Base-by-base conservation (phyloP, 2,888 invertebrate genomes). In the Chaetoderma sp. region DNA sequence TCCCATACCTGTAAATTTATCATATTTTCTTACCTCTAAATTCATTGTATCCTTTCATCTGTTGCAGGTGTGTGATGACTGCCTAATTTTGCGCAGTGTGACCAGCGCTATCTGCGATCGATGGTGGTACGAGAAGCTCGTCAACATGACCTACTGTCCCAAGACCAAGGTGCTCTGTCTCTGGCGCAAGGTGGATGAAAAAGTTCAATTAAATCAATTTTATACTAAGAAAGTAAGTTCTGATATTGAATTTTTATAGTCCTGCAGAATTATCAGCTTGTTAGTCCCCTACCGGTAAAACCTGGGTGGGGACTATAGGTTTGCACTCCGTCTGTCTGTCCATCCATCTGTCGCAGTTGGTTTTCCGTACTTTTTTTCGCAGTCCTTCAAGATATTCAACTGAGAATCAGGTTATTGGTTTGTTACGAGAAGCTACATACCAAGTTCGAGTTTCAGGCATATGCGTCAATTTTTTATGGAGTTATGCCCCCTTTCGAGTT, bases 141-240 rank as follows among this genome's bases (percentile, higher is more conserved):
- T 99, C 60, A 99, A 99, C 86, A 98, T 99, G 97, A 98, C 99
- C 0, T 99, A 96, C 87, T 97, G 98, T 77, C 99, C 99, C 0
- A 98, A 98, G 88, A 98, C 96, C 81, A 94, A 95, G 88, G 93
- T 98, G 10, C 89, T 99, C 71, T 99, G 98, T 87, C 90, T 99
- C 67, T 99, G 99, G 98, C 91, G 97, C 79, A 92, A 95, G 78
- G 94, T 94, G 83, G 96, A 80, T 5, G 86, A 85, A 54, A 83
- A 85, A 65, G 85, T 86, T 63, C 81, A 85, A 68, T 80, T 86
- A 50, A 96, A 98, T 88, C 98, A 98, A 89, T 99, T 98, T 88
- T 98, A 98, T 86, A 98, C 99, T 0, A 95, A 96, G 87, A 99
- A 98, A 92, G 98, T 96, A 86, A 80, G 77, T 66, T 30, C 10